Conservation (phyloP, 2,113 vertebrate species). For the Cochlearius cochlearius region DNA sequence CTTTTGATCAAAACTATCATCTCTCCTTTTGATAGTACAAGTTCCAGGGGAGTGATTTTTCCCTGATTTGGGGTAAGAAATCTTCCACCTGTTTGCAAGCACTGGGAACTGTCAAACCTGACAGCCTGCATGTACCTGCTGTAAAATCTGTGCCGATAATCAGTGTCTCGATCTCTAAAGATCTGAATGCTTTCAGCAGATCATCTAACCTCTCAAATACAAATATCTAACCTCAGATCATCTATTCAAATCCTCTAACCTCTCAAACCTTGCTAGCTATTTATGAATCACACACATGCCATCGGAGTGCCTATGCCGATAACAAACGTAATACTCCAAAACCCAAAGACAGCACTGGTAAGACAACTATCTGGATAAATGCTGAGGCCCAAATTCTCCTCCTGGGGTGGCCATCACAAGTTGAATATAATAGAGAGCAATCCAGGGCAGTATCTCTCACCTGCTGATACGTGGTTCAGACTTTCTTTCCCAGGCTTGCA, state of each 20-base stretch:
- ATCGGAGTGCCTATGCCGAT: background rate
- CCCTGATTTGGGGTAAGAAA: background rate
- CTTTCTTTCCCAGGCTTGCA: rapidly evolving
- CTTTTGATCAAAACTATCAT: background rate
- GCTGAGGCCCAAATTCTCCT: background rate
- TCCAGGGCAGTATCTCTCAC: background rate
- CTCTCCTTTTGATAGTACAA: background rate
- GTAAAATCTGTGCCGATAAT: background rate
- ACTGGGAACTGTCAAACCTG: background rate
- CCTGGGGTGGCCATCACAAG: background rate
- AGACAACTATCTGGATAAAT: background rate
- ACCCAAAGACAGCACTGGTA: background rate
- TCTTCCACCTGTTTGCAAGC: background rate
- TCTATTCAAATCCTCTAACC: constrained; percentile 15
- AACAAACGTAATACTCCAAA: background rate
- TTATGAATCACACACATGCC: background rate
- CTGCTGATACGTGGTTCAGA: background rate
- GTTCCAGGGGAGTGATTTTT: background rate
- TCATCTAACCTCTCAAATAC: background rate
- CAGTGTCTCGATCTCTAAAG: background rate
- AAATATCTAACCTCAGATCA: constrained; percentile 17
- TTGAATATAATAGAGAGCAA: background rate
- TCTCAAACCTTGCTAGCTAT: background rate
- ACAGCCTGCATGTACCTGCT: background rate
- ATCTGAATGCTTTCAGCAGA: background rate